phyloP scores from a whole-genome alignment of 2,113 vertebrate species.

The Cairina moschata region DNA sequence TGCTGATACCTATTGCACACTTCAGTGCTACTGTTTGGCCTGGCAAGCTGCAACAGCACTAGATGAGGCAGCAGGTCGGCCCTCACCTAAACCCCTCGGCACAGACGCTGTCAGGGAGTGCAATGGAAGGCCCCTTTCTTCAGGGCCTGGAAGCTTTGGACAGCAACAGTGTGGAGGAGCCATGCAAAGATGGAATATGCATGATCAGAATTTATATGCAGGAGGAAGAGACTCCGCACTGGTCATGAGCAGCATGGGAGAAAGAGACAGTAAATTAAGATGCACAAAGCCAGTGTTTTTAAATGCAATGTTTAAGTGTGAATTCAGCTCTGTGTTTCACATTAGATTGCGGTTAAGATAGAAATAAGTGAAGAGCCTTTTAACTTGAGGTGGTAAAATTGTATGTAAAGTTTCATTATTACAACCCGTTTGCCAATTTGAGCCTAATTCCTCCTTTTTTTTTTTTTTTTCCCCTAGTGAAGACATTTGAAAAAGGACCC shows the following conservation, averaged over 20 bases:
- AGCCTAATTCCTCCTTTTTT: neutral
- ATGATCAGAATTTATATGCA: neutral
- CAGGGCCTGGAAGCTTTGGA: neutral
- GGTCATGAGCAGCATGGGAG: neutral
- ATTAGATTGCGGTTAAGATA: neutral
- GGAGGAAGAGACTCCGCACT: neutral
- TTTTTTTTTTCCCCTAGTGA: neutral
- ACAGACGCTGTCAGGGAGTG: neutral
- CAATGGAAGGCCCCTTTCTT: neutral
- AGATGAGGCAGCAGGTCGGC: neutral
- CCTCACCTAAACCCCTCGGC: neutral
- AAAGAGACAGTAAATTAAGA: neutral
- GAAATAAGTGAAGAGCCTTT: neutral
- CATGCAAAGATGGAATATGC: neutral
- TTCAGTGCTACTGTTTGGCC: neutral
- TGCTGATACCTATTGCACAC: neutral
- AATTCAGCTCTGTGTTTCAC: neutral
- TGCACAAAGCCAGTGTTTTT: neutral
- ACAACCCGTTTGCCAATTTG: neutral
- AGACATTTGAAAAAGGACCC: neutral
- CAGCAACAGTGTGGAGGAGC: neutral
- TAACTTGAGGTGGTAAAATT: neutral
- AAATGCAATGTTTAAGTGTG: neutral
- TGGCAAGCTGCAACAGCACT: neutral
- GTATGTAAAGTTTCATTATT: neutral